These are phyloP conservation scores for Euplagia quadripunctaria DNA, from an alignment of 2,888 invertebrate species.

Conservation along the genomic window DNA sequence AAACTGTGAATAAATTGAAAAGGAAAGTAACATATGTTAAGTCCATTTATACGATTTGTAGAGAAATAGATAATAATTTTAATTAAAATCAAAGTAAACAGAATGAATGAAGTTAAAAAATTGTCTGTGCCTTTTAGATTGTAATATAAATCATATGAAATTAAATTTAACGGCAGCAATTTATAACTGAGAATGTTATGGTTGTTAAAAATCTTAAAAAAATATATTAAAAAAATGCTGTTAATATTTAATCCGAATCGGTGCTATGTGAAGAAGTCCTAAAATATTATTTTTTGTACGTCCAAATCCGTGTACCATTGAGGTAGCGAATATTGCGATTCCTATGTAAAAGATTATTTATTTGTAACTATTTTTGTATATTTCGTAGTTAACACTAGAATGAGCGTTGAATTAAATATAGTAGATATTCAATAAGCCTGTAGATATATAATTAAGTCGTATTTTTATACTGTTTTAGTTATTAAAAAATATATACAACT, in stretches of 20 bases:
- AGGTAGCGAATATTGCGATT: conserved; percentile 67
- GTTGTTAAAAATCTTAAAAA: conserved; percentile 42
- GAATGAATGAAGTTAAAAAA: conserved; percentile 40
- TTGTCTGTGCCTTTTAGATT: conserved; percentile 42
- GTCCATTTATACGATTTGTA: conserved; percentile 48
- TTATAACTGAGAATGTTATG: conserved; percentile 36
- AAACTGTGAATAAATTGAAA: conserved; percentile 47
- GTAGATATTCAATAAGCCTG: conserved; percentile 81
- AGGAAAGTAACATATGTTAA: conserved; percentile 49
- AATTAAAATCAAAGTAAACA: conserved; percentile 26
- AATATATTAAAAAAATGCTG: conserved; percentile 42
- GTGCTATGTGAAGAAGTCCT: conserved; percentile 70
- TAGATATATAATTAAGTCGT: conserved; percentile 77
- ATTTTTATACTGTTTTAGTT: conserved; percentile 63
- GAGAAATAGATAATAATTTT: conserved; percentile 41
- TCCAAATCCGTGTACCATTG: conserved; percentile 64
- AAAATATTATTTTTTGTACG: conserved; percentile 53
- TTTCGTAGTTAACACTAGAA: conserved; percentile 70
- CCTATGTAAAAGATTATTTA: conserved; percentile 84
- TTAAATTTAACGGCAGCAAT: conserved; percentile 34
- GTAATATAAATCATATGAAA: conserved; percentile 31
- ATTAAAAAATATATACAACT: conserved; percentile 56
- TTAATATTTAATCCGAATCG: conserved; percentile 57
- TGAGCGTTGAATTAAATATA: conserved; percentile 60
- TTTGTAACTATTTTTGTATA: conserved; percentile 85